Evolutionary conservation across 2,888 invertebrate species (phyloP).

Genomic region (Tenthredo scrophulariae): DNA sequence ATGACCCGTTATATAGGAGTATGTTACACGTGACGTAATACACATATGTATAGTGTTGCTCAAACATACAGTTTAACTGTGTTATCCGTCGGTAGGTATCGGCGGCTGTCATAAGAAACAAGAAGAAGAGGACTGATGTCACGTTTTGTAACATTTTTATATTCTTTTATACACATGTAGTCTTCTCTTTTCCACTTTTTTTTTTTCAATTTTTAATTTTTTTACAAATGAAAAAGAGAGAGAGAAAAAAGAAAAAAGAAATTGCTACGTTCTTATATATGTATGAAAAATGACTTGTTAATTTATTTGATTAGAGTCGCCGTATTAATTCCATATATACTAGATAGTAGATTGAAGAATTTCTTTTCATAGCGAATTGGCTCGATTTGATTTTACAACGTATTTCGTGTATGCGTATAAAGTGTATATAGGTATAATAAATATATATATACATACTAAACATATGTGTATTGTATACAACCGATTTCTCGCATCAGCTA

Average conservation of each 20-base stretch:
- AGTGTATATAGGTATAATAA: not conserved
- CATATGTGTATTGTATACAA: not conserved
- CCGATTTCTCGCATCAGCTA: too few relatives aligned
- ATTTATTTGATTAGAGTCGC: conserved; percentile 22
- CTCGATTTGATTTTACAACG: conserved; percentile 1
- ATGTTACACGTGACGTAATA: conserved; percentile 26
- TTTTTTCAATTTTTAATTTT: not conserved
- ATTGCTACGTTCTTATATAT: not conserved
- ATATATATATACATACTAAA: too few relatives aligned
- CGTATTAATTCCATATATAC: not conserved
- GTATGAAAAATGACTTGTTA: not conserved
- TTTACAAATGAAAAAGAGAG: not conserved
- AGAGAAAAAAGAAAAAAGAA: not conserved
- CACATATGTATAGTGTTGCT: not conserved
- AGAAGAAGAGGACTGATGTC: conserved; percentile 3
- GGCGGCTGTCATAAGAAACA: conserved; percentile 12
- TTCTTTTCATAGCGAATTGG: not conserved
- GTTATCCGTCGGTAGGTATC: conserved; percentile 8
- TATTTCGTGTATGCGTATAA: not conserved
- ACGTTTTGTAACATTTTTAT: conserved; percentile 16
- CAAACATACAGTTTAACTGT: not conserved
- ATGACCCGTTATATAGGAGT: not conserved
- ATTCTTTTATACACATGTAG: not conserved
- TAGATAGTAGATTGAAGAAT: not conserved
- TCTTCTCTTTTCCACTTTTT: not conserved